Evolutionary conservation across 2,888 invertebrate species (phyloP), one percentile per base, ranked within the genome.

Genomic region (Venusia cambrica): DNA sequence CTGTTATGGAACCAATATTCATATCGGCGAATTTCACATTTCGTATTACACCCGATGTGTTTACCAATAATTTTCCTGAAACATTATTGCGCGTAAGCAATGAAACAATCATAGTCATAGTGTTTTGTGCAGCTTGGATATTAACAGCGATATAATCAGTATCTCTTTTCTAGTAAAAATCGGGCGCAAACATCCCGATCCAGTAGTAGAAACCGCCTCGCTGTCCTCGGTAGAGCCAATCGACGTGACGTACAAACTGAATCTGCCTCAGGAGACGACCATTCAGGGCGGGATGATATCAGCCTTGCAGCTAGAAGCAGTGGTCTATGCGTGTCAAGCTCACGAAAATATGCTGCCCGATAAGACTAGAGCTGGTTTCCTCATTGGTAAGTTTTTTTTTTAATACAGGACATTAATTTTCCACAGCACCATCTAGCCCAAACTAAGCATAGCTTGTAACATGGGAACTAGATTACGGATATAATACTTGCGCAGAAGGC

Each of bases 121-220:
- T n/a, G n/a, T n/a, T n/a, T n/a, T n/a, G n/a, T n/a, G n/a, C n/a
- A n/a, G n/a, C n/a, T n/a, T n/a, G n/a, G n/a, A n/a, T n/a, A n/a
- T n/a, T n/a, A n/a, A n/a, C n/a, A 17, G n/a, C 44, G 40, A 8
- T 31, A 8, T 5, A 4, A 1, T 7, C 18, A 13, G 4, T 14
- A 4, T n/a, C 6, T 7, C 8, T 11, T 25, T 15, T 19, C 0
- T 77, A 96, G 95, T 98, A 57, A 96, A 96, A 80, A 84, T 97
- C 29, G 99, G 99, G 5, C 92, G 92, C 57, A 96, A 97, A 66
- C 99, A 99, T 90, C 99, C 99, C 0, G 99, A 99, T 85, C 95
- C 97, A 0, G 99, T 99, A 3, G 99, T 99, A 4, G 99, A 99
- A 79, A 99, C 99, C 0, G 98, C 98, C 4, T 98, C 99, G 0